These are phyloP conservation scores for Epicampocera succincta DNA, from an alignment of 2,888 invertebrate genomes.

Conservation along the genomic window DNA sequence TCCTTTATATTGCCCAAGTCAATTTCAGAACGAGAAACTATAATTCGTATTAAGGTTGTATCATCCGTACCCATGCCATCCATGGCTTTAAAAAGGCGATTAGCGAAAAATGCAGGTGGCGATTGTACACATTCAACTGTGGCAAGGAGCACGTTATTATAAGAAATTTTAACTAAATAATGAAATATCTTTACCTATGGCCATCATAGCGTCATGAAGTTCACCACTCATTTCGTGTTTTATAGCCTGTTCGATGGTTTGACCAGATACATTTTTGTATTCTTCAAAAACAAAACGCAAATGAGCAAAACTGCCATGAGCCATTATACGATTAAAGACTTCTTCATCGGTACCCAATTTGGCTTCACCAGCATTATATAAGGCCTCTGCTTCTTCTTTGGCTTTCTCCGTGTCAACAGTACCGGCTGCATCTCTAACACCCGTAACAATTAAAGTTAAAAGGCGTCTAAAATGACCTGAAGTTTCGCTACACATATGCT, in stretches of 20 bases:
- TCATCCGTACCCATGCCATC: conserved; percentile 88
- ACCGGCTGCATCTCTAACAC: conserved; percentile 85
- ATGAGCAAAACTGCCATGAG: conserved; percentile 88
- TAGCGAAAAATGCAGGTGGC: conserved; percentile 86
- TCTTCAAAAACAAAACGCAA: conserved; percentile 86
- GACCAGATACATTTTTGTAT: conserved; percentile 86
- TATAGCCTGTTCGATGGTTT: conserved; percentile 87
- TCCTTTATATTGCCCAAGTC: conserved; percentile 87
- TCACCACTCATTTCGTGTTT: conserved; percentile 86
- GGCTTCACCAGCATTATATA: conserved; percentile 87
- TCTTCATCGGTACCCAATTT: conserved; percentile 88
- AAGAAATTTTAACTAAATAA: background rate
- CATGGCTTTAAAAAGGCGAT: conserved; percentile 85
- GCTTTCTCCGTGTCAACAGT: conserved; percentile 85
- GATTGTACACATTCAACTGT: conserved; percentile 87
- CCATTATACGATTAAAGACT: conserved; percentile 86
- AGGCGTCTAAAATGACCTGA: conserved; percentile 89
- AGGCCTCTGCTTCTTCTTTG: conserved; percentile 86
- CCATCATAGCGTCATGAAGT: conserved; percentile 85
- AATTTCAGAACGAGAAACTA: conserved; percentile 86
- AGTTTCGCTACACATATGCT: conserved; percentile 89
- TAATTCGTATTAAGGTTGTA: conserved; percentile 85
- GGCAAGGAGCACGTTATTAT: conserved; percentile 16
- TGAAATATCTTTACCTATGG: conserved; percentile 84
- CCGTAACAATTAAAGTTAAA: conserved; percentile 86